Conservation (phyloP, 2,113 vertebrate genomes). For the Mormoops blainvillei region DNA sequence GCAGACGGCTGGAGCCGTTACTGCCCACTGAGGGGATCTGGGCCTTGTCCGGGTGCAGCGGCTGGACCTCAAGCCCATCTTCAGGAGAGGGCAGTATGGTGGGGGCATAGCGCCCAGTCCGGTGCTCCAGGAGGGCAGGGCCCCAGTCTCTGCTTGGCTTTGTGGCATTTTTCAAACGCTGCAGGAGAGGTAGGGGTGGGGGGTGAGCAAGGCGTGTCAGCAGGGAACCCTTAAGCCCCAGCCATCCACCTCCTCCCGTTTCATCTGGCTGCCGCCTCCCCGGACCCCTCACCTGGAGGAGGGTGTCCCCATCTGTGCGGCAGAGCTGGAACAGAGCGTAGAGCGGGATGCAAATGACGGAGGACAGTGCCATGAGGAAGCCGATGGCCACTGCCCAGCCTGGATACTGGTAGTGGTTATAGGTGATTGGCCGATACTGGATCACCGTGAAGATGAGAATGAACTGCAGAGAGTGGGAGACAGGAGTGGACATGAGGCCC, state of each 20-base stretch:
- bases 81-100: constrained; percentile 78
- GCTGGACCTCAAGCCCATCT: constrained; percentile 86
- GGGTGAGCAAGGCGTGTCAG: neutral
- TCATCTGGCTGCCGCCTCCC: neutral
- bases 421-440: constrained; percentile 96
- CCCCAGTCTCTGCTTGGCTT: constrained; percentile 93
- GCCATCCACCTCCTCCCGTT: neutral
- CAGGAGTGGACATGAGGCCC: neutral
- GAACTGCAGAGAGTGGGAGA: constrained; percentile 82
- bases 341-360: constrained; percentile 94
- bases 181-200: neutral
- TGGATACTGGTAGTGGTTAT: constrained; percentile 94
- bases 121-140: constrained; percentile 92
- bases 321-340: constrained; percentile 93
- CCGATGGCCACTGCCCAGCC: constrained; percentile 93
- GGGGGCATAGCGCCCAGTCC: constrained; percentile 90
- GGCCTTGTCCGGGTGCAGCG: constrained; percentile 88
- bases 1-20: constrained; percentile 93
- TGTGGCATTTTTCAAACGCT: constrained; percentile 95
- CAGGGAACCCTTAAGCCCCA: neutral
- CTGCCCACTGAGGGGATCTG: constrained; percentile 89
- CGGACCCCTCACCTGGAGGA: constrained; percentile 87
- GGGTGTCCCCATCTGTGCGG: constrained; percentile 88
- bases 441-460: constrained; percentile 98
- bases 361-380: constrained; percentile 95